These are phyloP conservation scores for Megaleporinus macrocephalus DNA, from an alignment of 2,113 vertebrate species.

Conservation along the genomic window DNA sequence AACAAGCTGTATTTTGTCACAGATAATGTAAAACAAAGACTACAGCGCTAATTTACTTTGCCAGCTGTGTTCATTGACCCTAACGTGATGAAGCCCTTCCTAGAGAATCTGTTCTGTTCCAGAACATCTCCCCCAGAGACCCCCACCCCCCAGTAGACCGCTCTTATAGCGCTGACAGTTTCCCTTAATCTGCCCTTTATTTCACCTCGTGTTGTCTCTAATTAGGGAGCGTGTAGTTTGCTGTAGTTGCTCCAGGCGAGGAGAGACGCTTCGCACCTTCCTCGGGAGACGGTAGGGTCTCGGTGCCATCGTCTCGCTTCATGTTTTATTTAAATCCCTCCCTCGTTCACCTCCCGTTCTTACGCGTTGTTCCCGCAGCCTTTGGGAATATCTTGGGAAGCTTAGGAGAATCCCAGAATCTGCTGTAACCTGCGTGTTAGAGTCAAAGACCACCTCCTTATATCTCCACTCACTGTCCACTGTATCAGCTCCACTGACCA, in stretches of 20 bases:
- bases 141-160: background rate
- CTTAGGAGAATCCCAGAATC: background rate
- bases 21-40: background rate
- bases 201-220: conserved; percentile 21
- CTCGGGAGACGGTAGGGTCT: background rate
- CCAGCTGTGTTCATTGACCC: background rate
- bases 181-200: background rate
- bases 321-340: conserved; percentile 8
- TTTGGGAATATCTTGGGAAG: background rate
- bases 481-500: too few relatives aligned
- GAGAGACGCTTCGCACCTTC: background rate
- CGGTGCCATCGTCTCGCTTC: background rate
- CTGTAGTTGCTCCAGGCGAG: background rate
- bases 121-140: too few relatives aligned
- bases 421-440: background rate
- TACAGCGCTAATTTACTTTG: background rate
- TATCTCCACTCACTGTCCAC: too few relatives aligned
- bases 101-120: background rate
- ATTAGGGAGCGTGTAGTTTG: conserved; percentile 4
- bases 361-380: background rate
- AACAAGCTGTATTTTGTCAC: background rate
- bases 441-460: background rate
- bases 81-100: background rate
- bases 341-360: background rate
- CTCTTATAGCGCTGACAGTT: background rate